Evolutionary conservation across 2,797 vertebrate species (phyloP), one percentile per base, ranked within the genome.

Genomic region (Dipus sagitta): DNA sequence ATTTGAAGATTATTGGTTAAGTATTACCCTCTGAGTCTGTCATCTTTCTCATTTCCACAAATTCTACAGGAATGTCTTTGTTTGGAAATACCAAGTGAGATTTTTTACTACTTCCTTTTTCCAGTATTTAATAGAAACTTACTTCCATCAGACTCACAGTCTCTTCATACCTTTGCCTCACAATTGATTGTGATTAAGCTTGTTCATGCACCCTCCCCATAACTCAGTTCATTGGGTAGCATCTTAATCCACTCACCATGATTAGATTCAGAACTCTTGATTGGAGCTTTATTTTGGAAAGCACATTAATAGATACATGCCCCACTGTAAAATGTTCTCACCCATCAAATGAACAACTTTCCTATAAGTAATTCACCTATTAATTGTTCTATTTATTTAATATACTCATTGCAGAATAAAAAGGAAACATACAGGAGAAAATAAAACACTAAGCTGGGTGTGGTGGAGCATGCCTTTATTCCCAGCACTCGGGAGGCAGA

Each of bases 311-410:
- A 30, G 32, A 32, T 0, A 4, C 21, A 28, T 15, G 13, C 0
- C n/a, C 47, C 23, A 85, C 38, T 23, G 85, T 47, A 34, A 75
- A 75, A 76, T 8, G 17, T 54, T n/a, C 64, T 92, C 23, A 26
- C 15, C 13, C 68, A 34, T 24, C 34, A 47, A n/a, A 58, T 4
- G 13, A 84, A 70, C 30, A 81, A 58, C 34, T 77, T 93, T 60
- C 68, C 32, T 81, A 67, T n/a, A 86, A 89, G 67, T 32, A 77
- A 92, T 71, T 93, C 30, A 87, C 47, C 42, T 62, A 58, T 60
- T 23, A 34, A 42, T 83, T 75, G 20, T 70, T 54, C 58, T 34
- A 62, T 47, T 84, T 38, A 71, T 68, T 81, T 47, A 26, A 70
- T 23, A 62, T 38, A 30, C 8, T 17, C 60, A 24, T 58, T 70